Evolutionary conservation across 2,113 vertebrate genomes (phyloP).

Genomic region (Phrynocephalus versicolor): DNA sequence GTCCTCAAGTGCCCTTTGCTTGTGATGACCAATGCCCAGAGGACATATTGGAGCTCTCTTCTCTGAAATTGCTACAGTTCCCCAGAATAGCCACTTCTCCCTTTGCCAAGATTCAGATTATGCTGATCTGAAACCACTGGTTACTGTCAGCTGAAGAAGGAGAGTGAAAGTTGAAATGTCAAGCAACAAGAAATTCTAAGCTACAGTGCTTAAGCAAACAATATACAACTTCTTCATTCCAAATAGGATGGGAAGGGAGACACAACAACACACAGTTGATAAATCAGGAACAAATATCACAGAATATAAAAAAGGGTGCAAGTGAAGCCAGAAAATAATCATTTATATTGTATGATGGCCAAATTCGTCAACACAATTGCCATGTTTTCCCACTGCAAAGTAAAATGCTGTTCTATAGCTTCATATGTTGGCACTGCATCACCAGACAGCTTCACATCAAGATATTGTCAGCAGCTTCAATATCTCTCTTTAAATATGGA

Average conservation of each 20-base stretch:
- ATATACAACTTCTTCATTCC: not conserved
- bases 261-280: not conserved
- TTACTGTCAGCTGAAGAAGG: not conserved
- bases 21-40: not conserved
- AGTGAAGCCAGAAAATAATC: not conserved
- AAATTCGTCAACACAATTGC: not conserved
- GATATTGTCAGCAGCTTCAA: not conserved
- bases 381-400: not conserved
- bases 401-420: not conserved
- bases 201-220: not conserved
- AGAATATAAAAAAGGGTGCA: not conserved
- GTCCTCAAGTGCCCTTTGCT: not conserved
- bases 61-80: not conserved
- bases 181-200: not conserved
- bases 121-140: not conserved
- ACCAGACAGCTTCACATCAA: too few relatives aligned
- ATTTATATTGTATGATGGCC: not conserved
- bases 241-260: not conserved
- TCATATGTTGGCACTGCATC: not conserved
- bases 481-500: too few relatives aligned
- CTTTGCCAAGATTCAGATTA: not conserved
- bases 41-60: not conserved
- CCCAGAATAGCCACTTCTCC: not conserved
- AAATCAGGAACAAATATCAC: not conserved
- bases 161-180: slow-evolving; percentile 2